Evolutionary conservation across 2,797 vertebrate genomes (phyloP).

Genomic region (Urophycis tenuis): DNA sequence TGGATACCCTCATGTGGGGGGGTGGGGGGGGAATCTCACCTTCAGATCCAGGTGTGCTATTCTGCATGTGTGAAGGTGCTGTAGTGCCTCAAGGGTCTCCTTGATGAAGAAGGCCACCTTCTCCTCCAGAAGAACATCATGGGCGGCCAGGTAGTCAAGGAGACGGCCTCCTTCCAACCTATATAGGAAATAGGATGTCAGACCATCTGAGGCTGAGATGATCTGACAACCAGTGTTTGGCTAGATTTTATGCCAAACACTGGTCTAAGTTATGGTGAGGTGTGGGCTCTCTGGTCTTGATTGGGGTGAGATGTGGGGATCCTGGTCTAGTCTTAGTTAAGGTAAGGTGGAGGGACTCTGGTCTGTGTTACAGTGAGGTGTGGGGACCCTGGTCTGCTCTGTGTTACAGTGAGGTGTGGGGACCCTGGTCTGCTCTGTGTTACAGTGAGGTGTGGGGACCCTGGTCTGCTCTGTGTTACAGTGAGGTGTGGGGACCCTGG

Average conservation of each 20-base stretch:
- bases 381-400: not conserved
- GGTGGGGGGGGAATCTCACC: slow-evolving; percentile 63
- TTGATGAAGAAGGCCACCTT: slow-evolving; percentile 92
- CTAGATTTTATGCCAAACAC: no score
- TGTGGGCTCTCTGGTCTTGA: not conserved
- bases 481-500: no score
- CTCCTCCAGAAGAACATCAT: slow-evolving; percentile 95
- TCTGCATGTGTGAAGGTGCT: slow-evolving; percentile 93
- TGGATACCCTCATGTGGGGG: no score
- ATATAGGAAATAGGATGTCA: not conserved
- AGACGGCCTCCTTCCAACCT: slow-evolving; percentile 91
- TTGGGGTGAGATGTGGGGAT: not conserved
- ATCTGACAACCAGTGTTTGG: no score
- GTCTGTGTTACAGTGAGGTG: not conserved
- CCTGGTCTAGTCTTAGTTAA: no score
- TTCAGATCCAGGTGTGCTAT: slow-evolving; percentile 94
- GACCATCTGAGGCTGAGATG: not conserved
- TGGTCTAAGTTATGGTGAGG: not conserved
- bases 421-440: no score
- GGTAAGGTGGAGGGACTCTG: not conserved
- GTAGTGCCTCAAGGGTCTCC: slow-evolving; percentile 88
- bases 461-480: no score
- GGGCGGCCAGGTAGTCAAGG: slow-evolving; percentile 89
- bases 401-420: no score
- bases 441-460: no score